Evolutionary conservation across 1,140 invertebrate species (phyloP), one percentile per base, ranked within the genome.

Genomic region (Brachystomella parvula): DNA sequence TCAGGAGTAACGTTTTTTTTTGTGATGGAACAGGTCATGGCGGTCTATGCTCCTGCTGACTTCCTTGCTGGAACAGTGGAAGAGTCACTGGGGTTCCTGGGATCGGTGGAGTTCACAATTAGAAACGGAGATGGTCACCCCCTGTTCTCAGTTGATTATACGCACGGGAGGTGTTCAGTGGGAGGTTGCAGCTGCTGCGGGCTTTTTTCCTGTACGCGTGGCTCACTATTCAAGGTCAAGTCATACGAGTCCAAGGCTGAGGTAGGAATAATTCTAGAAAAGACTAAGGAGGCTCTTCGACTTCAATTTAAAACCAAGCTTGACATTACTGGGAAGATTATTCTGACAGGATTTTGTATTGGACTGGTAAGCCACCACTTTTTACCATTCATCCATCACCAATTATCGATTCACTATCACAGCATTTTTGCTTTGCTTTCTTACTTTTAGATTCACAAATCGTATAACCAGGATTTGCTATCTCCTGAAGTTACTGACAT

Each of bases 371-470:
- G 49, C 6, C 6, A 39, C 6, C 6, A 9, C 19, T 6, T 39
- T 39, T 39, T 39, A 9, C 19, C 35, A 39, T 39, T 39, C 35
- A 39, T 39, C 35, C 6, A 19, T 39, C 19, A 9, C 19, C 19
- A 6, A 39, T 39, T 39, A n/a, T 44, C n/a, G 39, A 44, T 44
- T 12, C n/a, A n/a, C 9, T 12, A n/a, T 44, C 9, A 44, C 9
- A 44, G 39, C n/a, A 9, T n/a, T 44, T 44, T 44, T 44, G 9
- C 12, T 53, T 53, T 24, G 24, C 24, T 53, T 53, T n/a, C n/a
- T n/a, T n/a, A n/a, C n/a, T n/a, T 53, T 53, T 24, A 53, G 49
- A 53, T 53, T 26, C 49, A 53, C 49, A 53, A 53, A 24, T 53
- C 49, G 3, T 53, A 53, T 24, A 15, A 53, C 49, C 49, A 53